Conservation (phyloP, 2,113 vertebrate species). For the Alaudala cheleensis region DNA sequence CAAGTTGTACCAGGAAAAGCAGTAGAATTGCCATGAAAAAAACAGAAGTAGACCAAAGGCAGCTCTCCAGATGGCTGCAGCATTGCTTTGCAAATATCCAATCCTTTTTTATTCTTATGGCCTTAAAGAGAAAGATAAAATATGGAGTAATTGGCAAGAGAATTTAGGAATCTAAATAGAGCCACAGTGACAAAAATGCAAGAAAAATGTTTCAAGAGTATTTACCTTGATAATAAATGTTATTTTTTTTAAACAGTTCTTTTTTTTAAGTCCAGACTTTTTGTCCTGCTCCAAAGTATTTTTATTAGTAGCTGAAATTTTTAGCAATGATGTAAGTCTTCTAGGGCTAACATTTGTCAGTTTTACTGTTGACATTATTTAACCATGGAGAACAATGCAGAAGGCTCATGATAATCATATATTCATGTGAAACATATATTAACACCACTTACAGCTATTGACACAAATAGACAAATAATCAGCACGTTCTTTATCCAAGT, state of each 20-base stretch:
- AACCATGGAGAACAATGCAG: not conserved
- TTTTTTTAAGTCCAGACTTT: not conserved
- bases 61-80: not conserved
- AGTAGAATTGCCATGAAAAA: not conserved
- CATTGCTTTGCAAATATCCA: not conserved
- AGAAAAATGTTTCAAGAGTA: not conserved
- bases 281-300: not conserved
- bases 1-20: not conserved
- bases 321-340: not conserved
- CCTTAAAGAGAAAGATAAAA: not conserved
- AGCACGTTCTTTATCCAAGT: not conserved
- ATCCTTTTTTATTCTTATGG: not conserved
- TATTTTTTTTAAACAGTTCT: not conserved
- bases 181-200: not conserved
- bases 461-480: not conserved
- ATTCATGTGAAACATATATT: not conserved
- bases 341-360: not conserved
- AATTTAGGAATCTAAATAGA: not conserved
- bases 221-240: not conserved
- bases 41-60: not conserved
- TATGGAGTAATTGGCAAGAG: not conserved
- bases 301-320: not conserved
- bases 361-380: not conserved
- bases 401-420: not conserved
- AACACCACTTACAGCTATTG: not conserved